phyloP scores from a whole-genome alignment of 2,113 vertebrate species.

The Ictalurus punctatus region DNA sequence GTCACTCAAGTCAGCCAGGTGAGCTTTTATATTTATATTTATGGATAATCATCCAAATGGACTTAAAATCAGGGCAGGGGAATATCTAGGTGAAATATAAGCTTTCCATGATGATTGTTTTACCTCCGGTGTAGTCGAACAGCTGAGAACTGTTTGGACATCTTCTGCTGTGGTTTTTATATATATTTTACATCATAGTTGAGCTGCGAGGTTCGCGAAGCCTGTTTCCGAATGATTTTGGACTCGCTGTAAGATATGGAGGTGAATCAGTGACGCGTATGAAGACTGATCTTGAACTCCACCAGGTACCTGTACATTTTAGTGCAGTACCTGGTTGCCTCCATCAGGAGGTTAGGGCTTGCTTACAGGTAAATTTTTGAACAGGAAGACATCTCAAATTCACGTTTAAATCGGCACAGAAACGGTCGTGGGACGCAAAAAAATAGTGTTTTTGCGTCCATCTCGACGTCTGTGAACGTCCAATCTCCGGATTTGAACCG shows the following conservation, averaged over 20 bases:
- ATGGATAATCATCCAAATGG: neutral
- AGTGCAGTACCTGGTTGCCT: neutral
- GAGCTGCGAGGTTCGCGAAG: neutral
- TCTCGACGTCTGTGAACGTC: no score
- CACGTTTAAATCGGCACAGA: neutral
- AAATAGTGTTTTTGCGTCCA: neutral
- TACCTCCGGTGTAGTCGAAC: neutral
- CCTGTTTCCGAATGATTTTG: neutral
- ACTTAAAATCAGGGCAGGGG: neutral
- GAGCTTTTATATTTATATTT: conserved; percentile 24
- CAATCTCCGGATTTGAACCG: neutral
- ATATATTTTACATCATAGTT: neutral
- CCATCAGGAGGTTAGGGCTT: neutral
- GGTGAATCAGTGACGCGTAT: neutral
- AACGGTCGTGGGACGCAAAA: neutral
- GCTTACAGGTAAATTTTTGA: neutral
- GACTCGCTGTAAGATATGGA: neutral
- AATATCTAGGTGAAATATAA: neutral
- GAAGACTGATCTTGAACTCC: neutral
- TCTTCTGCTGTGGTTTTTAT: no score
- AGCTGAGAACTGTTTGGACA: neutral
- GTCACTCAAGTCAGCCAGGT: conserved; percentile 95
- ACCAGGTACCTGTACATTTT: neutral
- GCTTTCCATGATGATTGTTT: neutral
- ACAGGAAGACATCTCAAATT: neutral